These are phyloP conservation scores for Petrolisthes manimaculis DNA, from an alignment of 2,888 invertebrate species.

Conservation along the genomic window DNA sequence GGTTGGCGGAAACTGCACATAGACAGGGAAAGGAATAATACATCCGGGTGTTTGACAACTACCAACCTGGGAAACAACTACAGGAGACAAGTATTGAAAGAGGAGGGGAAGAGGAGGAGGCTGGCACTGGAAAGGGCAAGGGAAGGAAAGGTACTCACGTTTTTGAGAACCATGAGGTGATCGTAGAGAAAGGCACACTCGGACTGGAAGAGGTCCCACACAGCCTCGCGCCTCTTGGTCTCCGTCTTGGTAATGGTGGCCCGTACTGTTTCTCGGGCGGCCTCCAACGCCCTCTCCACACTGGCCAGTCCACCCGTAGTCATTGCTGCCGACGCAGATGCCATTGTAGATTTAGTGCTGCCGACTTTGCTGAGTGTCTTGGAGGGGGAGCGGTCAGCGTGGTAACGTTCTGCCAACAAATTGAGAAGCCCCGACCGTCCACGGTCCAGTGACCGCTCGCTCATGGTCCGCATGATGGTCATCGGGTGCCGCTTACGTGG, in stretches of 20 bases:
- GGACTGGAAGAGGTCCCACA: conserved; percentile 77
- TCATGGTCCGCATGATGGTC: conserved; percentile 69
- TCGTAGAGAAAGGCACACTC: conserved; percentile 76
- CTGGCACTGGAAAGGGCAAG: neutral
- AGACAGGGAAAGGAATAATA: neutral
- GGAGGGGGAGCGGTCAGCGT: conserved; percentile 30
- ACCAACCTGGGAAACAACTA: neutral
- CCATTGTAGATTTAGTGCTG: neutral
- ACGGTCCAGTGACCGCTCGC: conserved; percentile 68
- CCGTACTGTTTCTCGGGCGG: conserved; percentile 66
- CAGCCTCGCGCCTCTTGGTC: conserved; percentile 73
- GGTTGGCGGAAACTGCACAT: neutral
- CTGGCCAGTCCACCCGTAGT: conserved; percentile 27
- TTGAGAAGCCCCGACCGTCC: conserved; percentile 58
- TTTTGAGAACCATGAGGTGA: conserved; percentile 76
- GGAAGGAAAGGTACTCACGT: conserved; percentile 70
- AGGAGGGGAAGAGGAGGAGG: neutral
- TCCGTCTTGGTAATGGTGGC: conserved; percentile 67
- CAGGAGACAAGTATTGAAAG: neutral
- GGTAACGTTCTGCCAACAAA: conserved; percentile 56
- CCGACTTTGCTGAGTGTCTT: conserved; percentile 23
- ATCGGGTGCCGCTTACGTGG: conserved; percentile 65
- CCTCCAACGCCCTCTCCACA: conserved; percentile 63
- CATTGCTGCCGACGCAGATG: neutral
- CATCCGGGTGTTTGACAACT: neutral